Conservation (phyloP, 2,797 vertebrate genomes). For the Alectoris magna region DNA sequence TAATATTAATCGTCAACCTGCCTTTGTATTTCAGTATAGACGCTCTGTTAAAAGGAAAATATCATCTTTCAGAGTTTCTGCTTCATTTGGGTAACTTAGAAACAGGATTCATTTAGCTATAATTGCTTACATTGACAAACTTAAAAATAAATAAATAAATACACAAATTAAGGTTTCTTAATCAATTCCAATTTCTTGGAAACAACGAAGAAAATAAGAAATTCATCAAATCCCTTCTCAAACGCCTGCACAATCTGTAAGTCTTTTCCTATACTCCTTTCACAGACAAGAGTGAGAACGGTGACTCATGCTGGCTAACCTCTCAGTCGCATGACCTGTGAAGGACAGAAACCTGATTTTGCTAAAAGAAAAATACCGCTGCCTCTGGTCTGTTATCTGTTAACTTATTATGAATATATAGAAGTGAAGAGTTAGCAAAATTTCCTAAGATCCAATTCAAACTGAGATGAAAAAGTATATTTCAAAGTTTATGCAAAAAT, state of each 20-base stretch:
- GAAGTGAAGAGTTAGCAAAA: neutral
- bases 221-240: neutral
- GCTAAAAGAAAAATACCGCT: neutral
- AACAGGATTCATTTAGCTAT: neutral
- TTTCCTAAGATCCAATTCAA: neutral
- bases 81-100: neutral
- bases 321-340: neutral
- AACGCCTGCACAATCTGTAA: neutral
- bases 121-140: neutral
- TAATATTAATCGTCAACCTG: neutral
- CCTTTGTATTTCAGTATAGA: neutral
- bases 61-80: neutral
- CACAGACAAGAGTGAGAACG: neutral
- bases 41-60: neutral
- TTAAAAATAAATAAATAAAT: neutral
- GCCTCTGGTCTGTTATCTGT: neutral
- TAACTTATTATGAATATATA: neutral
- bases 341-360: neutral
- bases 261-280: neutral
- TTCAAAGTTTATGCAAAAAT: neutral
- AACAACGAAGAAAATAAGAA: neutral
- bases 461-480: neutral
- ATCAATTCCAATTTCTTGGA: neutral
- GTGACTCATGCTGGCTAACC: neutral
- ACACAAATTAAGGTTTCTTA: neutral